Evolutionary conservation across 2,113 vertebrate genomes (phyloP).

Genomic region (Bucco capensis): DNA sequence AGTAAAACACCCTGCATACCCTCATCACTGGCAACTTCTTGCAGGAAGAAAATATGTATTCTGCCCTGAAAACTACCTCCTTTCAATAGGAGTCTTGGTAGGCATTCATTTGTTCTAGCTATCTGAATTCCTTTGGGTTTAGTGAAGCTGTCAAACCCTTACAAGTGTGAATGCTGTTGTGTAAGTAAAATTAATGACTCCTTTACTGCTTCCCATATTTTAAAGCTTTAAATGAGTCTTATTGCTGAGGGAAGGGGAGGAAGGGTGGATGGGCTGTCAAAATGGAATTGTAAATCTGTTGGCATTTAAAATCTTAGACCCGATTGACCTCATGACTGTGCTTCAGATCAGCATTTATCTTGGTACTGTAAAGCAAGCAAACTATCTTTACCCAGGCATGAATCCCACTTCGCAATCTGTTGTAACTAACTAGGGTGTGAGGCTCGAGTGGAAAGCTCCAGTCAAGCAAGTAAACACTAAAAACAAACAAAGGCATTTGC

Average conservation of each 20-base stretch:
- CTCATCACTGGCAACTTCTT: slow-evolving; percentile 11
- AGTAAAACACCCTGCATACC: slow-evolving; percentile 26
- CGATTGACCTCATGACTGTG: slow-evolving; percentile 10
- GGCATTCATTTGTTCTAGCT: background rate
- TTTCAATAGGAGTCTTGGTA: background rate
- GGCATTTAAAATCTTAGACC: slow-evolving; percentile 27
- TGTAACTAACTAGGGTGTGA: slow-evolving; percentile 11
- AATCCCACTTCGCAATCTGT: slow-evolving; percentile 30
- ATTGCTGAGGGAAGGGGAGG: background rate
- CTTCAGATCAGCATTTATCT: slow-evolving; percentile 28
- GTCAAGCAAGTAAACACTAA: slow-evolving; percentile 60
- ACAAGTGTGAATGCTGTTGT: slow-evolving; percentile 38
- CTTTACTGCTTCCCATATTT: slow-evolving; percentile 51
- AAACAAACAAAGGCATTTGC: slow-evolving; percentile 50
- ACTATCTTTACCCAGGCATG: background rate
- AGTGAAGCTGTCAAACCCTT: slow-evolving; percentile 60
- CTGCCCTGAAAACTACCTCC: background rate
- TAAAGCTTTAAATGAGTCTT: slow-evolving; percentile 46
- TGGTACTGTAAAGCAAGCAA: slow-evolving; percentile 33
- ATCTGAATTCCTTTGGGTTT: slow-evolving; percentile 56
- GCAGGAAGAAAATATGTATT: slow-evolving; percentile 35
- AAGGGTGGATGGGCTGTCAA: slow-evolving; percentile 14
- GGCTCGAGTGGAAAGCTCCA: slow-evolving; percentile 28
- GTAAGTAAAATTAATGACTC: slow-evolving; percentile 66
- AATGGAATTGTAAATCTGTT: slow-evolving; percentile 44